These are phyloP conservation scores for Pontoporia blainvillei DNA, from an alignment of 2,113 vertebrate species.

Conservation along the genomic window DNA sequence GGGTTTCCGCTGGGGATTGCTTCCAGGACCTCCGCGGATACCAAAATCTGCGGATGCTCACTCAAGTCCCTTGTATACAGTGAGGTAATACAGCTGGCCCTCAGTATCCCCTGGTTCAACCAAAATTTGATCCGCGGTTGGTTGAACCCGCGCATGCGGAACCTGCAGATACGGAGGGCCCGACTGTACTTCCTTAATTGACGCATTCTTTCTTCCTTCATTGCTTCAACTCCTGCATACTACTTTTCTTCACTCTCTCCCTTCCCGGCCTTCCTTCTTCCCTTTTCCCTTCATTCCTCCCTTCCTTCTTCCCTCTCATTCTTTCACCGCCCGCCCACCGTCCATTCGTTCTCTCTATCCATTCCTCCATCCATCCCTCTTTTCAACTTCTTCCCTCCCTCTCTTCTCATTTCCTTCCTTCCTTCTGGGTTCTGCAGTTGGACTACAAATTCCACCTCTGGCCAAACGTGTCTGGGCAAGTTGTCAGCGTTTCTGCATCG, in stretches of 20 bases:
- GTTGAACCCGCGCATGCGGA: not conserved
- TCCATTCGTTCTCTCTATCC: no score
- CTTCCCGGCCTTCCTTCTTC: not conserved
- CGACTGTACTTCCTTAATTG: not conserved
- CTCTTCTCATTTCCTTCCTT: not conserved
- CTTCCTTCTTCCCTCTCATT: not conserved
- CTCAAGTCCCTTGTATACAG: not conserved
- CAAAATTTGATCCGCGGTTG: not conserved
- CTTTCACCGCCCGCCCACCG: not conserved
- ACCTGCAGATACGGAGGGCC: not conserved
- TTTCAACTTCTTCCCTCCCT: not conserved
- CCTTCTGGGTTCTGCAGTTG: not conserved
- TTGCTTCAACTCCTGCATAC: no score
- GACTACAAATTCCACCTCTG: not conserved
- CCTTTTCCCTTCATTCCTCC: not conserved
- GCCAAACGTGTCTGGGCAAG: not conserved
- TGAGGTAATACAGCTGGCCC: not conserved
- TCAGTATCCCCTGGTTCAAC: not conserved
- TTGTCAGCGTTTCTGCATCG: slow-evolving; percentile 6
- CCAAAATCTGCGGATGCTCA: not conserved
- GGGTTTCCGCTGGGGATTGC: not conserved
- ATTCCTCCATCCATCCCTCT: no score
- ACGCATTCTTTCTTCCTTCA: not conserved
- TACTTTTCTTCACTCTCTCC: no score
- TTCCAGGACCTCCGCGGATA: not conserved